Evolutionary conservation across 2,113 vertebrate genomes (phyloP), one percentile per base, ranked within the genome.

Genomic region (Aegotheles bennettii): DNA sequence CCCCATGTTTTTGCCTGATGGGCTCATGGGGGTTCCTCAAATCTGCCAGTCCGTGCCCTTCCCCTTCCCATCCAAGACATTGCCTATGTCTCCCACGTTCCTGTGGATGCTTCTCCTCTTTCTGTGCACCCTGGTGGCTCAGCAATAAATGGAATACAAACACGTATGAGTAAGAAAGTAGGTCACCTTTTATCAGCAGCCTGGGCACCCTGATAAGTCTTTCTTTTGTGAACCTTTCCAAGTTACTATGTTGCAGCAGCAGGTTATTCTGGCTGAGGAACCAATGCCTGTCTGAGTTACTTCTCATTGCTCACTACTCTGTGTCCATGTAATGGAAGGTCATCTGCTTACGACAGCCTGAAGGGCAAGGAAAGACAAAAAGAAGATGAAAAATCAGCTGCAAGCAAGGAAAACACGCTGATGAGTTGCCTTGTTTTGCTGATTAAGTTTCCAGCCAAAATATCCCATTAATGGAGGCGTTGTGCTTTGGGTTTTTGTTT

Each of bases 81-180:
- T 16, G 13, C 14, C 51, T 48, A 6, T 40, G 15, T 11, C 33
- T 48, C 51, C 33, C 28, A 12, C 0, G 0, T 10, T 45, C 45
- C 3, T 1, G n/a, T n/a, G 15, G 7, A 57, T 33, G 21, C 11
- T 81, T 74, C 19, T 0, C 35, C 47, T 68, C 43, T 29, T 82
- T 35, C 74, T 47, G 28, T 7, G 31, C 45, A 28, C 28, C 36
- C 11, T 61, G n/a, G 28, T 26, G 78, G 59, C 63, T 75, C 78
- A 69, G 53, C 63, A 83, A 65, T 16, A 80, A 70, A n/a, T 7
- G 28, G 17, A 80, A 65, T 15, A 42, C 7, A 65, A 76, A n/a
- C 7, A 61, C 2, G 13, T 6, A 45, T n/a, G 45, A 13, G 18
- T 36, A 45, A 65, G 70, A 73, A 87, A 83, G 42, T 12, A 50